Evolutionary conservation across 2,797 vertebrate genomes (phyloP), one percentile per base, ranked within the genome.

Genomic region (Enteromius fasciolatus): DNA sequence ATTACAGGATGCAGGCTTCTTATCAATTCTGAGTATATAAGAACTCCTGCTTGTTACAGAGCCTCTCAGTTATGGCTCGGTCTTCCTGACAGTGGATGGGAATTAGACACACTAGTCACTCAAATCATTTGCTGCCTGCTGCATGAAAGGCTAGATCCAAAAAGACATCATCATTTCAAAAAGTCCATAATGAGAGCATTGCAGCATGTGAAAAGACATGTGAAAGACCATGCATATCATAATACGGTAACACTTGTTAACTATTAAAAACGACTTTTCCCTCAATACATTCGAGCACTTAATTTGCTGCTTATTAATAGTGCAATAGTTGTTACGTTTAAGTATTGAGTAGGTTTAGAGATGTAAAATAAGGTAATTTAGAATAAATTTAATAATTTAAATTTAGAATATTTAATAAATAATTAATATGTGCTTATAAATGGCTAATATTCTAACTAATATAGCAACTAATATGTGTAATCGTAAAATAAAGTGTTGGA

Each of bases 1-100:
- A 67, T 81, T 81, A 81, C 61, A 75, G 80, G 46, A 81, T 81
- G 80, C 59, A 75, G 80, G 70, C 70, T 75, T 81, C 80, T 81
- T 81, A 81, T 75, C 80, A 81, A 75, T 75, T 67, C 80, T 48
- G 46, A 81, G 70, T 33, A 67, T 41, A 81, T 81, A 75, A 75
- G 61, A 81, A 75, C 59, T 75, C 39, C 44, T 33, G 44, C 80
- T 81, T 75, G 69, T 54, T 66, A 75, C 70, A 48, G 46, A 2
- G 59, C n/a, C 46, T 66, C 46, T 81, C 41, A 61, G 57, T 80
- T 59, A 70, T 70, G 78, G 4, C 78, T 46, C 17, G 31, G 57
- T 17, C 54, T 74, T 74, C 69, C 41, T 73, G 69, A 64, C 79
- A 64, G 70, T 52, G n/a, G 44, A 63, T 64, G 57, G 57, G 44